Percentiles rank a stretch among this genome's conserved stretches.
Conservation (phyloP, 2,888 invertebrate species). For the Dorcus parallelipipedus region DNA sequence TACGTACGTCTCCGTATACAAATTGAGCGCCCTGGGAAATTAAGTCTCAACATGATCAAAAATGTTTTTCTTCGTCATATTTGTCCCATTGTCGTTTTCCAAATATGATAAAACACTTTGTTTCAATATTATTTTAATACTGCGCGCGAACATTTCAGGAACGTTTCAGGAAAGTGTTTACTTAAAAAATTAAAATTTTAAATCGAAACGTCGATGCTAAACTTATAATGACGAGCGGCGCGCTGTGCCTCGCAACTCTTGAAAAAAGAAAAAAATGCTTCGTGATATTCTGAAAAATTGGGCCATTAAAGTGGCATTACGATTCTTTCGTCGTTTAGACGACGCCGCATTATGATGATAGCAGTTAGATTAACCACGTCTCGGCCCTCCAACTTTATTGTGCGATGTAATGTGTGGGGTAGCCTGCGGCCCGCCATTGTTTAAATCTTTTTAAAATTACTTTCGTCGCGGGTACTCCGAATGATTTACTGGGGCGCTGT, state of each 20-base stretch:
- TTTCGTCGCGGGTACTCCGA: background rate
- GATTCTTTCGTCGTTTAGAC: conserved; percentile 24
- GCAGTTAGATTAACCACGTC: conserved; percentile 14
- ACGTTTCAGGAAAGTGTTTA: background rate
- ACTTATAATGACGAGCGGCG: background rate
- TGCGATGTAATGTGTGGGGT: background rate
- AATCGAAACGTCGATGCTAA: background rate
- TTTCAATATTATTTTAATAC: no score
- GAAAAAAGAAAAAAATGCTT: background rate
- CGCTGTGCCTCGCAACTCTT: background rate
- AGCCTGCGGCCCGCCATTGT: background rate
- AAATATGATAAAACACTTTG: no score
- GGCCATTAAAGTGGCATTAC: conserved; percentile 16
- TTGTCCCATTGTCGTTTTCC: background rate
- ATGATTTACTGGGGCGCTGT: no score
- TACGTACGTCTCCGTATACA: background rate
- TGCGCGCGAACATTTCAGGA: no score
- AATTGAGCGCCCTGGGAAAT: conserved; percentile 1
- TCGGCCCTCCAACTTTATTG: conserved; percentile 5
- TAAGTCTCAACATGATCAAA: background rate
- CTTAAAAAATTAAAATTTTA: background rate
- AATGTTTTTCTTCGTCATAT: background rate
- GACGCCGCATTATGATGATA: conserved; percentile 16
- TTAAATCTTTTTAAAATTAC: conserved; percentile 2
- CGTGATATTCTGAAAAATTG: conserved; percentile 14